Conservation (phyloP, 2,888 invertebrate genomes). For the Pachymerium ferrugineum region DNA sequence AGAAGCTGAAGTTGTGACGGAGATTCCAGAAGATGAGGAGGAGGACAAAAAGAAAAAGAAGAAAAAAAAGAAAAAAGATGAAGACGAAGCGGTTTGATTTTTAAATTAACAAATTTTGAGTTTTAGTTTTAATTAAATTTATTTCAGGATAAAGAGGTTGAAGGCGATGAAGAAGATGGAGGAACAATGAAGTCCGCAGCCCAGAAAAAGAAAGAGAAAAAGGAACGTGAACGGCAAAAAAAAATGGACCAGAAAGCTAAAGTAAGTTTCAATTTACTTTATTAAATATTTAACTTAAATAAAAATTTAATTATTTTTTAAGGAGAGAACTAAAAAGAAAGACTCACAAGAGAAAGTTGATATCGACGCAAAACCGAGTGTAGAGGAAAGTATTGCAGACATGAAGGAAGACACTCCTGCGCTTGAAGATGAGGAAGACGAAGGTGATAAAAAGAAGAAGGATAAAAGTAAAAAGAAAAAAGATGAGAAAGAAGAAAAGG, state of each 20-base stretch:
- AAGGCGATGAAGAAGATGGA: slow-evolving; percentile 53
- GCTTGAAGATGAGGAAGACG: slow-evolving; percentile 30
- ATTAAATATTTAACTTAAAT: not conserved
- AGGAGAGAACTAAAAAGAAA: slow-evolving; percentile 54
- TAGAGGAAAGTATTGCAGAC: not conserved
- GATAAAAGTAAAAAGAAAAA: slow-evolving; percentile 43
- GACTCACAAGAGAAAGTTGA: slow-evolving; percentile 36
- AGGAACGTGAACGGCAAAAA: slow-evolving; percentile 63
- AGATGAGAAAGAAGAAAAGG: slow-evolving; percentile 45
- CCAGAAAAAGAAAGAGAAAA: slow-evolving; percentile 84
- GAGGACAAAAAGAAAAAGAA: slow-evolving; percentile 34
- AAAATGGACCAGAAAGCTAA: slow-evolving; percentile 63
- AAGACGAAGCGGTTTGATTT: slow-evolving; percentile 27
- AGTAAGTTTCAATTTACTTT: slow-evolving; percentile 29
- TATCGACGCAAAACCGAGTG: not conserved
- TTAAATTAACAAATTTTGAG: not conserved
- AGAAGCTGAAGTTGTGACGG: slow-evolving; percentile 37
- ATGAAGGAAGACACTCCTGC: slow-evolving; percentile 14
- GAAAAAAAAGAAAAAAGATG: slow-evolving; percentile 43
- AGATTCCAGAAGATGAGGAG: slow-evolving; percentile 36
- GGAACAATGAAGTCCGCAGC: slow-evolving; percentile 70
- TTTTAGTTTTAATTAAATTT: not conserved
- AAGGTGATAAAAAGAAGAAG: slow-evolving; percentile 41
- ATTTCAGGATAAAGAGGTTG: not conserved
- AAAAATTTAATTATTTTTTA: too few species aligned